Base-by-base conservation (phyloP, 2,888 invertebrate species). In the Napeogenes inachia region DNA sequence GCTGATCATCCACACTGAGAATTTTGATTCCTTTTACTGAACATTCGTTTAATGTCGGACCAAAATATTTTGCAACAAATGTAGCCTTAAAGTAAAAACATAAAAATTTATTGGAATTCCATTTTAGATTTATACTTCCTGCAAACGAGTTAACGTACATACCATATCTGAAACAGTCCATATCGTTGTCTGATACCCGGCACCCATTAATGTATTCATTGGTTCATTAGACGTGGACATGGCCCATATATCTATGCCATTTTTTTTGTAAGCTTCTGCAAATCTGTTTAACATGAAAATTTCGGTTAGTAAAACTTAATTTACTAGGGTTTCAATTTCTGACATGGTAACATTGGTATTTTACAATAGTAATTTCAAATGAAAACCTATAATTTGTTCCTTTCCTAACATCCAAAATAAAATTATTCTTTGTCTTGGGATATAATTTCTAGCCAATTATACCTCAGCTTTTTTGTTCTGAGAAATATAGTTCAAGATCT, bases 1-100 rank as follows among this genome's bases (percentile, higher is more conserved):
- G 65, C 57, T 71, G 71, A 30, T 72, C 73, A 46, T 73, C 73
- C 4, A 62, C 56, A 0, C 68, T 67, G 3, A 73, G 35, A 6
- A 73, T 66, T 57, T 72, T 72, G 4, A 69, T 13, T 30, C 69
- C 61, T 21, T 67, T 62, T 32, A 61, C 68, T 13, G 56, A 62
- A 4, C 68, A 67, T 8, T 64, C 64, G 4, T 69, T 65, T 30
- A 72, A 55, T 12, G 68, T 70, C 5, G 72, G 71, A 3, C 71
- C 70, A 33, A 72, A 57, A 45, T 71, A 58, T 45, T 70, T 66
- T 10, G 57, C 60, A 53, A 72, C 68, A 69, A 70, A 72, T 32
- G 61, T 56, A 13, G 66, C 69, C 71, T 47, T n/a, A 5, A 47
- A 8, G 47, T 70, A 62, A 59, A 67, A 64, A 10, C 21, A 46